Conservation (phyloP, 2,888 invertebrate genomes). For the Thymelicus acteon region DNA sequence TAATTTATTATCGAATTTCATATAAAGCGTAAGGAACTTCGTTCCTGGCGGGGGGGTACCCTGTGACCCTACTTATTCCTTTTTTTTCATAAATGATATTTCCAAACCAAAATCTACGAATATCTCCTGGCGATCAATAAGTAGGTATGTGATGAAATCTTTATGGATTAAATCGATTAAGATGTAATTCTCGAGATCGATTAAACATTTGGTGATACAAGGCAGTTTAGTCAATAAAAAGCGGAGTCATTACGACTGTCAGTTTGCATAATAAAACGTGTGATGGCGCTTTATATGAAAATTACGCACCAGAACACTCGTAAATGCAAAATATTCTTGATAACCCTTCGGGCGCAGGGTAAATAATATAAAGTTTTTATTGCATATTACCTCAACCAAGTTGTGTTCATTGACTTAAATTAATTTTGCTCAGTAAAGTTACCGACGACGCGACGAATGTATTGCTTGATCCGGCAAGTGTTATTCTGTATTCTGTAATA, state of each 20-base stretch:
- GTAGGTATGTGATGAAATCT: not conserved
- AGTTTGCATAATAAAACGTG: conserved; percentile 25
- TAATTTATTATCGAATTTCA: too few species aligned
- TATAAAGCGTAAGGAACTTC: too few species aligned
- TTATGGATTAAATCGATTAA: conserved; percentile 1
- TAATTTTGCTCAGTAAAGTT: too few species aligned
- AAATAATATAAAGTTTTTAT: conserved; percentile 5
- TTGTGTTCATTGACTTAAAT: too few species aligned
- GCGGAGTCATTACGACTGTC: conserved; percentile 42
- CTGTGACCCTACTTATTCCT: too few species aligned
- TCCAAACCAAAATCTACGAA: not conserved
- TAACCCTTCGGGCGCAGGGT: conserved; percentile 15
- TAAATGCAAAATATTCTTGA: conserved; percentile 14
- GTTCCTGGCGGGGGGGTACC: too few species aligned
- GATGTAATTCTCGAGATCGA: conserved; percentile 20
- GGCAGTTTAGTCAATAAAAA: conserved; percentile 46
- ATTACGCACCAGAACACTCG: conserved; percentile 2
- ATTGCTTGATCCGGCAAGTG: too few species aligned
- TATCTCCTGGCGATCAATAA: not conserved
- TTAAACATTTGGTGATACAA: conserved; percentile 46
- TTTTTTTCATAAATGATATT: too few species aligned
- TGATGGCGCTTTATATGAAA: conserved; percentile 18
- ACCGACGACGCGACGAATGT: too few species aligned
- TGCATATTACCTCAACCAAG: too few species aligned
- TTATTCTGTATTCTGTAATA: too few species aligned